phyloP scores from a whole-genome alignment of 2,113 vertebrate genomes.

The Engystomops pustulosus region DNA sequence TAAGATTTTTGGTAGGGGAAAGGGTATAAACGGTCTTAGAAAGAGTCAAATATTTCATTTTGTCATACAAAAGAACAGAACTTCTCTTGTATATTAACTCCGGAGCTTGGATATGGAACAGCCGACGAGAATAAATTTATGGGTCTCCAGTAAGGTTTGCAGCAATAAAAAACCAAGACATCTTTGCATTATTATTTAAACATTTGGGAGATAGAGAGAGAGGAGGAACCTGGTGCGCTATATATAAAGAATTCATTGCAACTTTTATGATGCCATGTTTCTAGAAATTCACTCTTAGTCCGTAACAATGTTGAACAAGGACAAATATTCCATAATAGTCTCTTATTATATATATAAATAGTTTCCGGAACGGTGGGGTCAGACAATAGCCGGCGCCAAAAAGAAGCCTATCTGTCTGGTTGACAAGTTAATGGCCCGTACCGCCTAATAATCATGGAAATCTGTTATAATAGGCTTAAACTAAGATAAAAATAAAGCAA shows the following conservation, averaged over 20 bases:
- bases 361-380: conserved; percentile 18
- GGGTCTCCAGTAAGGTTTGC: not conserved
- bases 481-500: conserved; percentile 47
- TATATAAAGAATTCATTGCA: conserved; percentile 15
- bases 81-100: not conserved
- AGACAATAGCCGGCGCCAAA: conserved; percentile 27
- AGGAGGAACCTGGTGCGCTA: not conserved
- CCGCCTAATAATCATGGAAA: conserved; percentile 37
- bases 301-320: conserved; percentile 14
- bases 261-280: conserved; percentile 17
- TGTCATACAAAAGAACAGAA: not conserved
- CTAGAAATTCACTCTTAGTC: conserved; percentile 7
- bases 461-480: conserved; percentile 45
- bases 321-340: conserved; percentile 19
- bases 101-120: not conserved
- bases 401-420: conserved; percentile 14
- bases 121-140: not conserved
- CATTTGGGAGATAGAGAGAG: not conserved
- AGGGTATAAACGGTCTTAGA: not conserved
- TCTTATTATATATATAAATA: conserved; percentile 32
- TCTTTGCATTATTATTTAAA: conserved; percentile 18
- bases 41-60: not conserved
- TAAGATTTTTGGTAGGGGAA: no score
- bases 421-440: conserved; percentile 39
- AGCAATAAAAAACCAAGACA: conserved; percentile 10